Evolutionary conservation across 2,113 vertebrate genomes (phyloP).

Genomic region (Junco hyemalis): DNA sequence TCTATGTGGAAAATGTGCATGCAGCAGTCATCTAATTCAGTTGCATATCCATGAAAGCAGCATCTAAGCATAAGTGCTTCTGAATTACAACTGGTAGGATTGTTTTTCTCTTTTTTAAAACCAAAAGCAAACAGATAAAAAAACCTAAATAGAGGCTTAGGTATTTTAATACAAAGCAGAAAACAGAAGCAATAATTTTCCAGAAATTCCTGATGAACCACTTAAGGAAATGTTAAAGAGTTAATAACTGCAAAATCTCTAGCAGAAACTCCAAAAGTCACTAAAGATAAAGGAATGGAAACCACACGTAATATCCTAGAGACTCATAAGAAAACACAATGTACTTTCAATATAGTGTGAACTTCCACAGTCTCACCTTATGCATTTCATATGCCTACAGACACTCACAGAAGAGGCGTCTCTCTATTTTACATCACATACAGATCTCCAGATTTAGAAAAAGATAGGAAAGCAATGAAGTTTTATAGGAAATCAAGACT

Average conservation of each 20-base stretch:
- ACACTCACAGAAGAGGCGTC: background rate
- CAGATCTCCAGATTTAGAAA: background rate
- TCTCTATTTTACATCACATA: background rate
- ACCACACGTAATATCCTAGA: background rate
- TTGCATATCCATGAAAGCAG: background rate
- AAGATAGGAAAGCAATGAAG: background rate
- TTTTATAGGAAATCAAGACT: background rate
- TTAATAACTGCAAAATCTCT: background rate
- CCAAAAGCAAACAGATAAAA: background rate
- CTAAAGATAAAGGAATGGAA: slow-evolving; percentile 6
- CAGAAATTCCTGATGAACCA: background rate
- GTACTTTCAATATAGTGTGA: background rate
- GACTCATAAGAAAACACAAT: background rate
- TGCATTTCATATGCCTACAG: background rate
- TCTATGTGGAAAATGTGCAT: background rate
- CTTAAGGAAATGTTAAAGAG: background rate
- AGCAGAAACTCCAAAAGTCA: slow-evolving; percentile 2
- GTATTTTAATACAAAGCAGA: background rate
- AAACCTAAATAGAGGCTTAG: background rate
- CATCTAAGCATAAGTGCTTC: background rate
- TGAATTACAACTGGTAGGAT: background rate
- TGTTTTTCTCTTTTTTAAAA: background rate
- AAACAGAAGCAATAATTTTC: background rate
- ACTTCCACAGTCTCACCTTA: background rate
- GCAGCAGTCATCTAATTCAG: background rate